A percentile compares a stretch with the other conserved stretches of the same genome.
Conservation (phyloP, 2,888 invertebrate species). For the Drosophila picticornis region DNA sequence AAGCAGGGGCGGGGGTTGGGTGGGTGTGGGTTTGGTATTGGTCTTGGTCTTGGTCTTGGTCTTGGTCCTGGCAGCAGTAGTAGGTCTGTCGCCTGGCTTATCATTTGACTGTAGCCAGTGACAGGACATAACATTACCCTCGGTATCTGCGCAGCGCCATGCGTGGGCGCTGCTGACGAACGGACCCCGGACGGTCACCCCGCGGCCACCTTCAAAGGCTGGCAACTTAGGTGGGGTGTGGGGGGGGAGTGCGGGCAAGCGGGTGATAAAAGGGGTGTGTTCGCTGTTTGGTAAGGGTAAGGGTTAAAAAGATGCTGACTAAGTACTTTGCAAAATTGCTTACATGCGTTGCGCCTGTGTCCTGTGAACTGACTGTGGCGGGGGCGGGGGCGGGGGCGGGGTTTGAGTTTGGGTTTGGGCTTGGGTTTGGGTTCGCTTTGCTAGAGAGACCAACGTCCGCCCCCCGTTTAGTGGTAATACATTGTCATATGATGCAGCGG, state of each 20-base stretch:
- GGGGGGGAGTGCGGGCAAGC: neutral
- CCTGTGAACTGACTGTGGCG: conserved; percentile 20
- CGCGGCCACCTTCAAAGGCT: conserved; percentile 52
- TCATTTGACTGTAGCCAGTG: conserved; percentile 76
- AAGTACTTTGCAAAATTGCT: conserved; percentile 82
- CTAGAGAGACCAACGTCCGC: conserved; percentile 12
- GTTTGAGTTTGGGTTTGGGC: conserved; percentile 1
- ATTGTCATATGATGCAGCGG: conserved; percentile 74
- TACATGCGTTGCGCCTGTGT: conserved; percentile 66
- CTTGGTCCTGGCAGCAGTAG: neutral
- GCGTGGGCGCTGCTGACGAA: conserved; percentile 67
- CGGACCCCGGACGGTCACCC: conserved; percentile 60
- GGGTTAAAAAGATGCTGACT: conserved; percentile 80
- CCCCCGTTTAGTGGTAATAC: conserved; percentile 73
- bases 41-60: neutral
- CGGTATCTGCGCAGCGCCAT: conserved; percentile 71
- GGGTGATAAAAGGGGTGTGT: neutral
- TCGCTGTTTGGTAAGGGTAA: conserved; percentile 12
- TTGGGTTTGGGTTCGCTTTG: conserved; percentile 5
- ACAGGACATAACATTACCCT: conserved; percentile 82
- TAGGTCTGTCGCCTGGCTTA: conserved; percentile 61
- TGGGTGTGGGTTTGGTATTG: neutral
- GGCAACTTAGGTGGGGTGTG: conserved; percentile 1
- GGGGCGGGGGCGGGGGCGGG: neutral
- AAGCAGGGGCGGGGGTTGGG: conserved; percentile 3